A percentile compares a stretch with the other conserved stretches of the same genome.
Conservation (phyloP, 2,797 vertebrate genomes). For the Podarcis siculus region DNA sequence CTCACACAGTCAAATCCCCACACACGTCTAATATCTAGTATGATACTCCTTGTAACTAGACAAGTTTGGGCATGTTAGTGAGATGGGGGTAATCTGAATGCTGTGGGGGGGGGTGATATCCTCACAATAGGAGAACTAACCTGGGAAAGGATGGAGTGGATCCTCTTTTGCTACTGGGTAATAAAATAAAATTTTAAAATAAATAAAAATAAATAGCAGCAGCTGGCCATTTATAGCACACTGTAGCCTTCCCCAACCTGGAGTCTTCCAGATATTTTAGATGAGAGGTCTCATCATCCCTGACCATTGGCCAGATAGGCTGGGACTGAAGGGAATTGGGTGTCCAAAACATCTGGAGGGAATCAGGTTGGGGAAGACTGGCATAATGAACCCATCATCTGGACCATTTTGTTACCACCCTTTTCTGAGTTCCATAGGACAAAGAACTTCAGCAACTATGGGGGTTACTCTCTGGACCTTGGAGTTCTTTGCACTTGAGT, state of each 20-base stretch:
- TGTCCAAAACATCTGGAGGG: no score
- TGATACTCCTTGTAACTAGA: background rate
- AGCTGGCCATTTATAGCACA: no score
- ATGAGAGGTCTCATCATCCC: no score
- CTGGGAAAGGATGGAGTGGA: background rate
- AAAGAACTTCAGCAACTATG: background rate
- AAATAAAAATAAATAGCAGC: no score
- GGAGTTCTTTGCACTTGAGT: slow-evolving; percentile 74
- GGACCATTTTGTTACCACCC: background rate
- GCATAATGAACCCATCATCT: background rate
- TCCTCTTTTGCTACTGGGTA: background rate
- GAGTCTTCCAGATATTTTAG: no score
- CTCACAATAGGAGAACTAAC: background rate
- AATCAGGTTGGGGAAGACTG: no score
- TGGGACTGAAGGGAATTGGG: no score
- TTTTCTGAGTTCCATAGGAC: background rate
- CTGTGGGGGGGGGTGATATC: background rate
- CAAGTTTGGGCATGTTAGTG: background rate
- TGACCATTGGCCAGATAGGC: no score
- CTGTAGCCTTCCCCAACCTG: no score
- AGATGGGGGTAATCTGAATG: background rate
- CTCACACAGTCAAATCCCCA: no score
- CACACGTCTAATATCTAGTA: background rate
- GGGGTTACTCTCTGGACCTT: background rate
- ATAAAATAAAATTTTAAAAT: no score